These are phyloP conservation scores for Daphoenositta chrysoptera DNA, from an alignment of 2,113 vertebrate species.

Conservation along the genomic window DNA sequence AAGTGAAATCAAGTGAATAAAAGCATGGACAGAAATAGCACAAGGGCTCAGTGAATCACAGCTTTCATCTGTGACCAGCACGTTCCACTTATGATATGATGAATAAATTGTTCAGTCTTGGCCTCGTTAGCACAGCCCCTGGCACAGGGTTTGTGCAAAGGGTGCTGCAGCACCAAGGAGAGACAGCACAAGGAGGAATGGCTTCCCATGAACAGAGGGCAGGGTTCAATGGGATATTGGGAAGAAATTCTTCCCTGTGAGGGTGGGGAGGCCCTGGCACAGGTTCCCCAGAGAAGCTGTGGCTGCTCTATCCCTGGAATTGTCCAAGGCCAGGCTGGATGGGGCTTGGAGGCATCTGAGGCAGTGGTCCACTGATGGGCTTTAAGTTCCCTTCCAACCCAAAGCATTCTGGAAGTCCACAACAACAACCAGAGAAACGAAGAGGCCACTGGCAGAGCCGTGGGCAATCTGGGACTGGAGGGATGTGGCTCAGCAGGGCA, in stretches of 20 bases:
- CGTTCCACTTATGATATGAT: rapidly evolving
- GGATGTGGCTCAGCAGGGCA: not conserved
- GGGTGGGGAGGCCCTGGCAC: not conserved
- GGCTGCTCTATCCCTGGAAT: not conserved
- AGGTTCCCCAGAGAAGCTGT: not conserved
- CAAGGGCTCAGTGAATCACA: not conserved
- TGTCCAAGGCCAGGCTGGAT: not conserved
- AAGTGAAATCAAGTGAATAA: constrained; percentile 10
- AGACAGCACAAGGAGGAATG: not conserved
- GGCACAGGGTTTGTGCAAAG: not conserved
- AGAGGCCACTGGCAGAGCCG: not conserved
- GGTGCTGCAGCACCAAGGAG: rapidly evolving
- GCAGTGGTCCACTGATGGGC: not conserved
- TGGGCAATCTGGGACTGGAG: not conserved
- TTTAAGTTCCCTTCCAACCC: not conserved
- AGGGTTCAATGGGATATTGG: not conserved
- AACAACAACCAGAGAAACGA: not conserved
- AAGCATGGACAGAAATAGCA: not conserved
- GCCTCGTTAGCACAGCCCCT: rapidly evolving
- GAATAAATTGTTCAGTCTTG: not conserved
- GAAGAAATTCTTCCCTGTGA: not conserved
- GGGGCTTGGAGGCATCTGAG: not conserved
- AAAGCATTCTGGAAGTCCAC: not conserved
- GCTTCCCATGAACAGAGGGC: not conserved
- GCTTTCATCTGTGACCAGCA: not conserved